A percentile compares a stretch with the other conserved stretches of the same genome.
These are phyloP conservation scores for Chaenocephalus aceratus DNA, from an alignment of 2,113 vertebrate species.

Conservation along the genomic window DNA sequence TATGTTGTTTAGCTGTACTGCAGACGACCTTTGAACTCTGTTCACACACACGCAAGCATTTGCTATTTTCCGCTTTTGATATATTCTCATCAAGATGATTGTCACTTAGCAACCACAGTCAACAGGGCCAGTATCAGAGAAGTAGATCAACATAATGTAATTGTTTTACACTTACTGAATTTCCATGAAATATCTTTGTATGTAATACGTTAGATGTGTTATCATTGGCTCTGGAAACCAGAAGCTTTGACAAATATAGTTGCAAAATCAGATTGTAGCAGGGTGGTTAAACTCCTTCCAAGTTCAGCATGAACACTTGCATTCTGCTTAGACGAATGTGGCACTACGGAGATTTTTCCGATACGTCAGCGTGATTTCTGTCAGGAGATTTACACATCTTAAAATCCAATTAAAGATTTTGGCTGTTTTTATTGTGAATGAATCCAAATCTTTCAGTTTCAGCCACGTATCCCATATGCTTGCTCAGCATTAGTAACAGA, in stretches of 20 bases:
- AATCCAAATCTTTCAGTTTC: conserved; percentile 67
- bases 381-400: conserved; percentile 65
- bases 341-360: conserved; percentile 61
- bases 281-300: conserved; percentile 55
- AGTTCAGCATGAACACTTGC: conserved; percentile 62
- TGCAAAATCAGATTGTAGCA: conserved; percentile 63
- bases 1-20: conserved; percentile 40
- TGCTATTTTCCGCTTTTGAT: conserved; percentile 50
- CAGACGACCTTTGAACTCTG: conserved; percentile 60
- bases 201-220: conserved; percentile 71
- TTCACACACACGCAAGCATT: conserved; percentile 38
- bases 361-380: conserved; percentile 69
- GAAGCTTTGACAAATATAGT: conserved; percentile 68
- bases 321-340: conserved; percentile 40
- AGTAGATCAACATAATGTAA: not conserved
- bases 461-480: conserved; percentile 71
- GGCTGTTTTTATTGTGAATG: conserved; percentile 54
- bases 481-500: conserved; percentile 71
- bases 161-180: conserved; percentile 22
- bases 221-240: conserved; percentile 64
- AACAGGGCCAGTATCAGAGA: conserved; percentile 51
- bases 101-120: conserved; percentile 65
- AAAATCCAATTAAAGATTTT: conserved; percentile 67
- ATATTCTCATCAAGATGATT: conserved; percentile 60
- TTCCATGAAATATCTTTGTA: conserved; percentile 58